Evolutionary conservation across 2,888 invertebrate genomes (phyloP), one percentile per base, ranked within the genome.

Genomic region (Pegoplata infirma): DNA sequence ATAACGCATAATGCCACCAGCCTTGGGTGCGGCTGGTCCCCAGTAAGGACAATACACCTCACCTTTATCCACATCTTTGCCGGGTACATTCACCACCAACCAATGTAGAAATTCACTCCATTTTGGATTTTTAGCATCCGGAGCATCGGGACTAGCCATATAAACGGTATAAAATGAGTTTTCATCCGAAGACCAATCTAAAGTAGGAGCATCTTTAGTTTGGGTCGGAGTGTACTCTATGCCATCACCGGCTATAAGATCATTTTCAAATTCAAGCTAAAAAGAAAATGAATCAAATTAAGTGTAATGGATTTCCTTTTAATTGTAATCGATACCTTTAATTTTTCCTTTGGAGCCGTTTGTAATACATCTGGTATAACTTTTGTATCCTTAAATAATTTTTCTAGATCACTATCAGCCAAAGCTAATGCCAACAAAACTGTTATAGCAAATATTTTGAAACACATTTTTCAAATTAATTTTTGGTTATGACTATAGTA

Each of bases 31-130:
- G 44, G 95, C 95, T 4, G 97, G 93, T 14, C 97, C 97, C 56
- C 95, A 89, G 89, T 96, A 98, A 7, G 93, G 93, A 0, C 94
- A 92, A 0, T 97, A 90, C 0, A 91, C 91, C 79, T 96, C 94
- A 10, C 97, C 98, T 7, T 92, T 91, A 0, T 88, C 85, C 1
- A 97, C 86, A 80, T 94, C 91, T 81, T 85, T 88, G 10, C 95
- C 96, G 14, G 94, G 95, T 81, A 98, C 94, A 87, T 97, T 97
- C 14, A 93, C 94, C 0, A 97, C 94, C n/a, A 97, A 89, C 97
- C 97, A 97, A 88, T 97, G 97, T 83, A 95, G 94, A 32, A 95
- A 97, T 88, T 97, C 97, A 53, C 96, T 92, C 88, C 92, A 94
- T 81, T 91, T 94, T 0, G 97, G 97, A 28, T 94, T 92, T 28